These are phyloP conservation scores for Coronaproctus castanopsis DNA, from an alignment of 2,888 invertebrate genomes.

Conservation along the genomic window DNA sequence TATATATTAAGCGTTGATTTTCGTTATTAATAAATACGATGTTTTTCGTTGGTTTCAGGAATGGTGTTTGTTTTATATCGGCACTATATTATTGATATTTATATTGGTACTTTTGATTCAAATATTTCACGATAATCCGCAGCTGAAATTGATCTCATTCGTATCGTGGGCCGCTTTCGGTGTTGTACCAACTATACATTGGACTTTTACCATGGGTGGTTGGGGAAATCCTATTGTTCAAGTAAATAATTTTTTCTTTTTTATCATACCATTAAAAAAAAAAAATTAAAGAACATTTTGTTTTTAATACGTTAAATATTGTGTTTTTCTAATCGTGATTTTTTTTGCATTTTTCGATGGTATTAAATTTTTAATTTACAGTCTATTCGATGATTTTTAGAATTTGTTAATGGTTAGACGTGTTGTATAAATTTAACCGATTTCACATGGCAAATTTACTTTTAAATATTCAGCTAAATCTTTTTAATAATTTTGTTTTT, in stretches of 20 bases:
- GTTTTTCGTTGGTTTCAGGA: constrained; percentile 42
- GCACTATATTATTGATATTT: constrained; percentile 62
- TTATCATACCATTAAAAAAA: not conserved
- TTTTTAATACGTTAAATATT: constrained; percentile 8
- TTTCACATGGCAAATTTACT: too few relatives aligned
- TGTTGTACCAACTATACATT: constrained; percentile 74
- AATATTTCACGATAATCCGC: constrained; percentile 46
- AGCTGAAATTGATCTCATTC: constrained; percentile 56
- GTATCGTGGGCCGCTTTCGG: constrained; percentile 77
- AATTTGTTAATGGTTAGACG: too few relatives aligned
- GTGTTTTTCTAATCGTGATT: constrained; percentile 5
- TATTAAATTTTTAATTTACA: too few relatives aligned
- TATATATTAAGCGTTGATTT: too few relatives aligned
- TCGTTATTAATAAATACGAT: too few relatives aligned
- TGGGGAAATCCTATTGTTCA: constrained; percentile 63
- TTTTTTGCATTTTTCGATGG: not conserved
- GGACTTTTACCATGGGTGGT: constrained; percentile 76
- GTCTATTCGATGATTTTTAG: too few relatives aligned
- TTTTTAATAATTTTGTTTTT: too few relatives aligned
- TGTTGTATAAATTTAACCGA: too few relatives aligned
- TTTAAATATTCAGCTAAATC: too few relatives aligned
- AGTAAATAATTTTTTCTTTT: constrained; percentile 38
- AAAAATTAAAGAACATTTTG: not conserved
- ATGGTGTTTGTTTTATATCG: constrained; percentile 59
- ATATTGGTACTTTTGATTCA: constrained; percentile 58